These are phyloP conservation scores for Macropus fuliginosus DNA, from an alignment of 2,797 vertebrate genomes.

Conservation along the genomic window DNA sequence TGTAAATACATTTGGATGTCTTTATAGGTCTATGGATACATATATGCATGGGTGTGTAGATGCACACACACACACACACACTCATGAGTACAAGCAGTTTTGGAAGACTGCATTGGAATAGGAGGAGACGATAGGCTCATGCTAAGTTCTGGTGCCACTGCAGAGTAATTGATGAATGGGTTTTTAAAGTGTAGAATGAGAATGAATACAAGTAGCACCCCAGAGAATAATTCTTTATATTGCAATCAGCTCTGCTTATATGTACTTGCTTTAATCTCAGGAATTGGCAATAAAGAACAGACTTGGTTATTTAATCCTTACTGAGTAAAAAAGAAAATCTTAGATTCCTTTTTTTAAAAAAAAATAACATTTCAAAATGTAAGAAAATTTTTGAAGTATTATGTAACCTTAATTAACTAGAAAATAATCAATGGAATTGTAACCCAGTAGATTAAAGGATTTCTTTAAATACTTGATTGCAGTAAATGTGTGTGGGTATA, in stretches of 20 bases:
- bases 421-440: constrained; percentile 37
- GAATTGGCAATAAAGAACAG: constrained; percentile 84
- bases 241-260: constrained; percentile 87
- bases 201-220: constrained; percentile 87
- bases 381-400: constrained; percentile 56
- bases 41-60: neutral
- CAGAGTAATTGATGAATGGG: constrained; percentile 89
- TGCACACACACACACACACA: constrained; percentile 13
- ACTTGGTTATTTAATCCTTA: constrained; percentile 84
- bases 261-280: constrained; percentile 87
- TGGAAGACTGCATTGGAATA: constrained; percentile 71
- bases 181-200: constrained; percentile 87
- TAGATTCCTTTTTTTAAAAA: constrained; percentile 49
- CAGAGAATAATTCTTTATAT: constrained; percentile 87
- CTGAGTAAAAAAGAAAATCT: constrained; percentile 74
- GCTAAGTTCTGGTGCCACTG: constrained; percentile 74
- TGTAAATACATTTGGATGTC: neutral
- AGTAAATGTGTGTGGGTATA: constrained; percentile 15
- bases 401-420: constrained; percentile 59
- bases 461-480: constrained; percentile 67
- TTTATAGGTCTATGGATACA: constrained; percentile 34
- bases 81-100: constrained; percentile 32
- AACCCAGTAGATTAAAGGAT: constrained; percentile 50
- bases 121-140: constrained; percentile 52
- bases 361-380: constrained; percentile 70